A percentile compares a stretch with the other conserved stretches of the same genome.
Evolutionary conservation across 2,888 invertebrate species (phyloP).

Genomic region (Heteromurus nitidus): DNA sequence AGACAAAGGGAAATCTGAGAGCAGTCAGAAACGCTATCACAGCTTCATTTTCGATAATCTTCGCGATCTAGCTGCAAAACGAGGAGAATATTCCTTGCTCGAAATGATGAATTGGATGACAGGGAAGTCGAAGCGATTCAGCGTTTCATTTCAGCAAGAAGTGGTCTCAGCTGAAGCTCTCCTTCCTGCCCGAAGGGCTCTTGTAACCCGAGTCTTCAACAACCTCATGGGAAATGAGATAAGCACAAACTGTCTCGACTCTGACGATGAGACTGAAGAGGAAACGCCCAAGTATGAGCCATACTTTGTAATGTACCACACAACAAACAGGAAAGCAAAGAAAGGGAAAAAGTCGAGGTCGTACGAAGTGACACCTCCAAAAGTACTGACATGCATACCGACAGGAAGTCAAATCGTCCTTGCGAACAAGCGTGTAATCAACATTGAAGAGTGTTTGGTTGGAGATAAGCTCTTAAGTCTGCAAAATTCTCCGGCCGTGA

Average conservation of each 20-base stretch:
- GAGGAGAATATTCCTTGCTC: slow-evolving; percentile 12
- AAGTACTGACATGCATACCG: slow-evolving; percentile 21
- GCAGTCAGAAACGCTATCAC: slow-evolving; percentile 29
- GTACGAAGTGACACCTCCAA: neutral
- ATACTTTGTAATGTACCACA: slow-evolving; percentile 33
- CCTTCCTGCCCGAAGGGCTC: neutral
- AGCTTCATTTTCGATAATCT: slow-evolving; percentile 32
- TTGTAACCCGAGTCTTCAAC: neutral
- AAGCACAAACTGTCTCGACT: neutral
- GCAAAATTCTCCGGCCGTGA: slow-evolving; percentile 16
- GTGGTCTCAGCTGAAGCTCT: neutral
- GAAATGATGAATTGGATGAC: slow-evolving; percentile 25
- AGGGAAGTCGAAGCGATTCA: slow-evolving; percentile 28
- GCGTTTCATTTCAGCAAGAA: slow-evolving; percentile 31
- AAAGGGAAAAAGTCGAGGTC: slow-evolving; percentile 5
- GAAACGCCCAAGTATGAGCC: slow-evolving; percentile 21
- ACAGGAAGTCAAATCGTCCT: slow-evolving; percentile 39
- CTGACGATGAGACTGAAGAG: neutral
- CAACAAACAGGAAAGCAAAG: slow-evolving; percentile 10
- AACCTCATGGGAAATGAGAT: neutral
- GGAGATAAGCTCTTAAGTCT: slow-evolving; percentile 43
- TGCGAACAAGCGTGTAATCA: slow-evolving; percentile 18
- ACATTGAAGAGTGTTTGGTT: slow-evolving; percentile 47
- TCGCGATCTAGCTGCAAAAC: slow-evolving; percentile 13
- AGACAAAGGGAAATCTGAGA: neutral